Conservation (phyloP, 2,797 vertebrate species). For the Sorex maritimensis region DNA sequence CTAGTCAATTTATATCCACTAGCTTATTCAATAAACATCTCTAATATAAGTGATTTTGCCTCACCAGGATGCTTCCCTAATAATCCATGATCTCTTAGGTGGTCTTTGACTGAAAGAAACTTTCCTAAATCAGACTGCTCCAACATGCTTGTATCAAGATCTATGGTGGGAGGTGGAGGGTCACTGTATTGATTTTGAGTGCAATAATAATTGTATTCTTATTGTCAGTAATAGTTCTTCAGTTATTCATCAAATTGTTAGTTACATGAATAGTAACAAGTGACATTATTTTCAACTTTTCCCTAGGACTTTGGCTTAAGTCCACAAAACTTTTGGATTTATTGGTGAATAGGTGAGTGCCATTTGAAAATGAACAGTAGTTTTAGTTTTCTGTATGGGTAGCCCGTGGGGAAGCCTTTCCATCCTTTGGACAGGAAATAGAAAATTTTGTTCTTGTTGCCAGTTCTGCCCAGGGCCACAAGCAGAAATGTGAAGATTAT, state of each 20-base stretch:
- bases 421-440: conserved; percentile 68
- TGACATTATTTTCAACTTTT: conserved; percentile 41
- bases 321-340: conserved; percentile 21
- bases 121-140: neutral
- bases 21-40: neutral
- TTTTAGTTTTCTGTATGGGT: conserved; percentile 29
- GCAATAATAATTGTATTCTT: neutral
- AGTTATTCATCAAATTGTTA: conserved; percentile 33
- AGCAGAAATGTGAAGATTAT: conserved; percentile 75
- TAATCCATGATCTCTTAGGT: too few relatives aligned
- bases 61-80: neutral
- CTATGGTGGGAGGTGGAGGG: neutral
- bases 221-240: conserved; percentile 20
- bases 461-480: conserved; percentile 37
- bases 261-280: neutral
- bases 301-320: neutral
- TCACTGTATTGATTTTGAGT: conserved; percentile 28
- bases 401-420: conserved; percentile 53
- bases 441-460: conserved; percentile 75
- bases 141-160: neutral
- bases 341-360: neutral
- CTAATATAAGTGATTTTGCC: neutral
- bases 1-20: too few relatives aligned
- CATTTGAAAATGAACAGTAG: neutral
- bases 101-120: too few relatives aligned